phyloP scores from a whole-genome alignment of 2,113 vertebrate genomes.

The Trichechus manatus region DNA sequence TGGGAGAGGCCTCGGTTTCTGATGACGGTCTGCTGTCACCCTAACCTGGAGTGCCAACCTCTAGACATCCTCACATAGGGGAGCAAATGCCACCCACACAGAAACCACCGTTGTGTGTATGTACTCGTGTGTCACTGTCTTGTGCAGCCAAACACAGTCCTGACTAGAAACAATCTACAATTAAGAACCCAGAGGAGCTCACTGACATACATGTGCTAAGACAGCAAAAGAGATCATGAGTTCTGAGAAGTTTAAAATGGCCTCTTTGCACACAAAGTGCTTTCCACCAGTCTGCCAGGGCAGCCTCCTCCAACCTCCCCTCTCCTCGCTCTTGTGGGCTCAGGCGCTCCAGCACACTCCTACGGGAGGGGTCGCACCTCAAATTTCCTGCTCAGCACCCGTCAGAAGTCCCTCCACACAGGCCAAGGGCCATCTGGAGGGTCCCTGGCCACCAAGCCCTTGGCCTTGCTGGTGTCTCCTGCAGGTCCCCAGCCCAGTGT shows the following conservation, averaged over 20 bases:
- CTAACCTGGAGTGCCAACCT: background rate
- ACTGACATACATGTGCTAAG: fast-evolving
- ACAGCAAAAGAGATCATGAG: fast-evolving
- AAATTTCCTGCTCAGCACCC: background rate
- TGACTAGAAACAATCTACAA: fast-evolving
- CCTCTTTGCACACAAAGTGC: background rate
- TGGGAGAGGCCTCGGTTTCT: background rate
- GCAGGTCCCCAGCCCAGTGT: no score
- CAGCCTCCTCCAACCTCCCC: background rate
- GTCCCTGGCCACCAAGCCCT: no score
- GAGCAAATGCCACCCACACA: background rate
- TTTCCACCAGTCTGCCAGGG: no score
- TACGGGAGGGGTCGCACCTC: background rate
- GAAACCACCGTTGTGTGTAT: background rate
- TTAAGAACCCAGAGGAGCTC: background rate
- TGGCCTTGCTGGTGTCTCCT: no score
- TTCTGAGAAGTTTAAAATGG: background rate
- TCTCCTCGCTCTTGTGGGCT: no score
- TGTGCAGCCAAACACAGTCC: fast-evolving
- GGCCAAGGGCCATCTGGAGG: no score
- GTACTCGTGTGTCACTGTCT: background rate
- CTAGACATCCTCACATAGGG: background rate
- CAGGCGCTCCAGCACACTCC: background rate
- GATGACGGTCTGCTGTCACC: fast-evolving
- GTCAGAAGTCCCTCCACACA: background rate